Evolutionary conservation across 1,140 invertebrate genomes (phyloP), one percentile per base, ranked within the genome.

Genomic region (Aricia agestis): DNA sequence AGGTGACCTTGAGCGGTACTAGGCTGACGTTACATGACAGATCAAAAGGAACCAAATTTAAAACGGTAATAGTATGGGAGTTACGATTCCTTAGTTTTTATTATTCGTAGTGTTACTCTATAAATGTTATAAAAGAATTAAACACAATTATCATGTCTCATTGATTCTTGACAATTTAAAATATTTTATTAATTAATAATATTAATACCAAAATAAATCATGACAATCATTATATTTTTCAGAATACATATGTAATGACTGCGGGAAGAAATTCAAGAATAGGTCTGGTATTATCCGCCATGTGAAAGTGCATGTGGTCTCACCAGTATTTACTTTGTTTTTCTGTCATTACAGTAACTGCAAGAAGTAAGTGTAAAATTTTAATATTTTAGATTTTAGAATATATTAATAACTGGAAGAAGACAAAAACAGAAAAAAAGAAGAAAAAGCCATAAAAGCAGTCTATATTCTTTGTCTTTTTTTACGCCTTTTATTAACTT

Each of bases 211-310:
- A 66, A 32, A 15, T 65, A 31, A 65, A 13, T 11, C 11, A 52
- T 52, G 5, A 52, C 3, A 52, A 15, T 13, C 9, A 52, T 52
- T 52, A 11, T 52, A 52, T 52, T 63, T 87, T 91, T 77, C 83
- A 93, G 92, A 87, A 78, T 91, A 80, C 74, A 82, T 87, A 68
- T 93, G 92, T 82, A 72, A 89, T 75, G 84, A 89, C 31, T 93
- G 92, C 78, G 78, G 85, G 19, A 91, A 85, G 80, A 76, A 75
- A 18, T 93, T 92, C 74, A 89, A 87, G 71, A 73, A 84, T 69
- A 87, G 88, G 76, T 69, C 63, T 61, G 83, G 90, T 66, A 88
- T 92, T 25, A 77, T 88, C 57, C 74, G 80, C 31, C 92, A 93
- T 83, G 70, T 92, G 5, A 87, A 86, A 77, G 83, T 75, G 72